Percentiles rank a stretch among this genome's conserved stretches.
These are phyloP conservation scores for Eurytemora carolleeae DNA, from an alignment of 1,140 invertebrate genomes.

Conservation along the genomic window DNA sequence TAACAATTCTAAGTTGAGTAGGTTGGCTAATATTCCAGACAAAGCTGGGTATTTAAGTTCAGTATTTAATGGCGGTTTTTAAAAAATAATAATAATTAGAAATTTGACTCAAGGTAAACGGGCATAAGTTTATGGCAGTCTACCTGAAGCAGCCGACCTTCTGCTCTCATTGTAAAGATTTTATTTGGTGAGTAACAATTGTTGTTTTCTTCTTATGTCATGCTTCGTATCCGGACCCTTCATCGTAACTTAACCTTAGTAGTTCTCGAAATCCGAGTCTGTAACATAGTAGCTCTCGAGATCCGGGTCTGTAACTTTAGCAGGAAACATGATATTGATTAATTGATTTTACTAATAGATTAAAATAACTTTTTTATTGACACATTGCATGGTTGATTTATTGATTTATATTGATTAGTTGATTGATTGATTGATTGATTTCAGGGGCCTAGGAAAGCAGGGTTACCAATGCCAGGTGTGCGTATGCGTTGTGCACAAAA, in stretches of 20 bases:
- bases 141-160: slow-evolving; percentile 96
- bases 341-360: background rate
- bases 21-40: background rate
- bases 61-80: background rate
- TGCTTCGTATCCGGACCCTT: too few species aligned
- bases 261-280: too few species aligned
- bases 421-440: too few species aligned
- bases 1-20: too few species aligned
- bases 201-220: background rate
- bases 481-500: slow-evolving; percentile 91
- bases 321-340: too few species aligned
- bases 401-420: slow-evolving; percentile 21
- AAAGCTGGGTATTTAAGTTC: too few species aligned
- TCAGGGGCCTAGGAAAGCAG: slow-evolving; percentile 92
- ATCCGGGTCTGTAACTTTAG: too few species aligned
- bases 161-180: slow-evolving; percentile 91
- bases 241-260: too few species aligned
- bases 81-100: background rate
- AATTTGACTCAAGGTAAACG: slow-evolving; percentile 43
- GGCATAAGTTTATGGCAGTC: slow-evolving; percentile 99
- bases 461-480: slow-evolving; percentile 99
- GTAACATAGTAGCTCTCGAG: too few species aligned
- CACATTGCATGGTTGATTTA: too few species aligned
- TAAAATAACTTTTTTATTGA: background rate
- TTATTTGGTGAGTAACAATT: slow-evolving; percentile 53